These are phyloP conservation scores for Alitta virens DNA, from an alignment of 2,888 invertebrate genomes.

Conservation along the genomic window DNA sequence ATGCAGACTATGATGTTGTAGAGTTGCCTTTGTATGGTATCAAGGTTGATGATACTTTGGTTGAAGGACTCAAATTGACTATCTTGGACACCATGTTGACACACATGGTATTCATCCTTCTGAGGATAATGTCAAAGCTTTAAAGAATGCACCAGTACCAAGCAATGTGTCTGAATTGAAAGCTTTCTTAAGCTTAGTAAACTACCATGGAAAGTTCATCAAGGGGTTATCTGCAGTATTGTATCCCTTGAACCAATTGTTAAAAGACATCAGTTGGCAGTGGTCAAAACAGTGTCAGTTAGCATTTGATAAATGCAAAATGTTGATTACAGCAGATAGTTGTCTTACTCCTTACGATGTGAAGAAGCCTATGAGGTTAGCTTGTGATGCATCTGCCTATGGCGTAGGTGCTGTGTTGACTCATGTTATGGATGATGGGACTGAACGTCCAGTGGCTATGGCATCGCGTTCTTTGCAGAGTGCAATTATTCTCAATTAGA, in stretches of 20 bases:
- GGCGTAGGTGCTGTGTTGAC: constrained; percentile 44
- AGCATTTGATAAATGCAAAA: neutral
- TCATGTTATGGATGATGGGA: constrained; percentile 39
- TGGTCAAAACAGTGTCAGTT: neutral
- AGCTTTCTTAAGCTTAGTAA: neutral
- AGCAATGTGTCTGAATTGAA: neutral
- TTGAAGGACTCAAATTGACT: too few relatives aligned
- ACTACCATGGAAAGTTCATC: neutral
- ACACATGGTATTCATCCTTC: neutral
- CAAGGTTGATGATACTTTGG: too few relatives aligned
- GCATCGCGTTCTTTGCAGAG: constrained; percentile 54
- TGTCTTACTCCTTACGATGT: constrained; percentile 44
- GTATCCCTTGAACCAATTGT: neutral
- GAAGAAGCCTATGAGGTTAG: constrained; percentile 35
- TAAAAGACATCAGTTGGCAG: neutral
- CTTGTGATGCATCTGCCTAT: constrained; percentile 49
- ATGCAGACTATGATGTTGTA: too few relatives aligned
- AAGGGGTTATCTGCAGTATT: neutral
- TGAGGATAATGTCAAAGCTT: neutral
- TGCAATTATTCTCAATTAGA: constrained; percentile 48
- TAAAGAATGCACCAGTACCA: neutral
- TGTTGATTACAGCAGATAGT: neutral
- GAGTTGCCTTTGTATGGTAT: too few relatives aligned
- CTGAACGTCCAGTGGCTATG: constrained; percentile 55
- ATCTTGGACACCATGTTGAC: constrained; percentile 1